Base-by-base conservation (phyloP, 2,888 invertebrate genomes). In the Boloria selene region DNA sequence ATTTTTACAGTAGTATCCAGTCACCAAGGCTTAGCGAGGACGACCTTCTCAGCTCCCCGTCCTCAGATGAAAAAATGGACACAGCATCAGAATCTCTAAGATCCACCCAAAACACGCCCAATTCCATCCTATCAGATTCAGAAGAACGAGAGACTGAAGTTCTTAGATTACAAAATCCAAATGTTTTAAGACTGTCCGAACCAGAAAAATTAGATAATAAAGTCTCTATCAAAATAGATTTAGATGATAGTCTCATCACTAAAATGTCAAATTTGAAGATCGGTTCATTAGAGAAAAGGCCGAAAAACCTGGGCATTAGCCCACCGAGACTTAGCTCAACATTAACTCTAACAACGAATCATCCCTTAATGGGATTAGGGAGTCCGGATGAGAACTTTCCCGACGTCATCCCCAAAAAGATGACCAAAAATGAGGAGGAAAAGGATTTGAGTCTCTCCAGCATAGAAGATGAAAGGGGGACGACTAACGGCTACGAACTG, bases 361-460 rank as follows among this genome's bases (percentile, higher is more conserved):
- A 94, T 74, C 94, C 94, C 0, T 72, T 94, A 0, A 94, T 94
- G 94, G 90, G 92, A 2, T 78, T 91, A 16, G 86, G 84, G 0
- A 93, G 93, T 73, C 93, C 93, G 0, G 93, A 94, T 63, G 86
- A 86, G 31, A 93, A 93, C 68, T 94, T 88, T 69, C 94, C 94
- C 0, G 94, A 94, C 70, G 77, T 94, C 2, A 89, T 94, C 58
- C 93, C 94, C 0, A 91, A 90, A 64, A 89, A 86, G 54, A 4
- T 74, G 0, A 74, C 73, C 17, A 84, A 81, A 71, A 61, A 73
- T 1, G 87, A 87, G 1, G 86, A 87, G 4, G 86, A 87, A 0
- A 89, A 86, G 70, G 88, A 90, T 5, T 68, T 89, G 0, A 92
- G 89, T 47, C 60, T 92, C 0, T 92, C 91, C 0, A 91, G 90